These are phyloP conservation scores for Mastigias papua DNA, from an alignment of 30 jellyfish, hydroid and myxozoan genomes.

Conservation along the genomic window DNA sequence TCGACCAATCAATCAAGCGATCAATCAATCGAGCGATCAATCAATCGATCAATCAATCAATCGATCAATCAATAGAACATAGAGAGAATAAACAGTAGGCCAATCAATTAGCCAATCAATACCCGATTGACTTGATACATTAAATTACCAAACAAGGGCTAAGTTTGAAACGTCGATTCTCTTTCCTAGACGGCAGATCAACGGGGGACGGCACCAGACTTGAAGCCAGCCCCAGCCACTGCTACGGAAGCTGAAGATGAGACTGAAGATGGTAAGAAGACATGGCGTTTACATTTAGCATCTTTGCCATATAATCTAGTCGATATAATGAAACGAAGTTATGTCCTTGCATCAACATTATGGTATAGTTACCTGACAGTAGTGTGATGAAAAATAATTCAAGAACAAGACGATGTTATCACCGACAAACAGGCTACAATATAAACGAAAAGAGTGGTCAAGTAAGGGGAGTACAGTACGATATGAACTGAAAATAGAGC, in stretches of 20 bases:
- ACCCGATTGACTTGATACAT: background rate
- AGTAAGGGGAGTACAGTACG: too few species aligned
- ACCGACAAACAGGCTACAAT: too few species aligned
- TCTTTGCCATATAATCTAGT: too few species aligned
- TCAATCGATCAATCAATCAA: background rate
- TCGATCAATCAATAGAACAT: background rate
- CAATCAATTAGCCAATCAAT: background rate
- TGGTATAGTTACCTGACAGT: too few species aligned
- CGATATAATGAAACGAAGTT: too few species aligned
- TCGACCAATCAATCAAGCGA: too few species aligned
- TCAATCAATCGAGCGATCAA: too few species aligned
- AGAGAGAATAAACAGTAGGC: background rate
- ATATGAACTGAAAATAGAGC: too few species aligned
- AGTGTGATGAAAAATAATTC: too few species aligned
- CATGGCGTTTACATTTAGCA: background rate
- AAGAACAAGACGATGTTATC: too few species aligned
- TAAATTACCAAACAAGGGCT: background rate
- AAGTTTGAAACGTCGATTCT: background rate
- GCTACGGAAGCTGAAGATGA: background rate
- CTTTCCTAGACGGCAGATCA: background rate
- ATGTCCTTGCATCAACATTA: too few species aligned
- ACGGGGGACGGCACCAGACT: conserved; percentile 20
- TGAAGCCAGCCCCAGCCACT: background rate
- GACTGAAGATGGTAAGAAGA: conserved; percentile 6
- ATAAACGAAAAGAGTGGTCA: too few species aligned